Base-by-base conservation (phyloP, 2,113 vertebrate genomes). In the Rana temporaria region DNA sequence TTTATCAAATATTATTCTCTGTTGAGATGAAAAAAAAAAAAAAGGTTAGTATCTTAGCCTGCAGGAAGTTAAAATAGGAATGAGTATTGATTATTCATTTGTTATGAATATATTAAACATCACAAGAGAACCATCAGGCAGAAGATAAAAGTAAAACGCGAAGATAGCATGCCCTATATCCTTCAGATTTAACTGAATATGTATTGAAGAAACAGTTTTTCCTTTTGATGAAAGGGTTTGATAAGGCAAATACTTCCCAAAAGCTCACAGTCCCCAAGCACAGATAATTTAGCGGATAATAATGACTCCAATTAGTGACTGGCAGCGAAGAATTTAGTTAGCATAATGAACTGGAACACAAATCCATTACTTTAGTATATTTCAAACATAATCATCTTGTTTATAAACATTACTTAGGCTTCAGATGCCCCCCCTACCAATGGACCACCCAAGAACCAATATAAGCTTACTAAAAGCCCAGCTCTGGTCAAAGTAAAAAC, bases 261-360 rank as follows among this genome's bases (percentile, higher is more conserved):
- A 30, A 74, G 60, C 12, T 12, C n/a, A 18, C 16, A 6, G 5
- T 65, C 75, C 62, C 75, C 7, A 7, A 14, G 17, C 59, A 53
- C 26, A 62, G 53, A 14, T 20, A 62, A 17, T 79, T 79, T 79
- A 48, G 17, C 32, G 20, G 26, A 67, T n/a, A 67, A 66, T 67
- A 66, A 79, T 55, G 76, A 67, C 76, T 67, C 24, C 22, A 68
- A 78, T 55, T 78, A 64, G 26, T 34, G 63, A 11, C 9, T 48
- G 24, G 62, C 24, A 67, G 18, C 34, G 22, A 52, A 63, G 9
- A 53, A 19, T 38, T 53, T 38, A 77, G 19, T 65, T 42, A 53
- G 24, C 7, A 56, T 56, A 67, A 67, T 66, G 24, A 79, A 76
- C 15, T 12, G 19, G 62, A 66, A 78, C 32, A 65, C 17, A 67